Conservation (phyloP, 2,797 vertebrate genomes). For the Chrosomus eos region DNA sequence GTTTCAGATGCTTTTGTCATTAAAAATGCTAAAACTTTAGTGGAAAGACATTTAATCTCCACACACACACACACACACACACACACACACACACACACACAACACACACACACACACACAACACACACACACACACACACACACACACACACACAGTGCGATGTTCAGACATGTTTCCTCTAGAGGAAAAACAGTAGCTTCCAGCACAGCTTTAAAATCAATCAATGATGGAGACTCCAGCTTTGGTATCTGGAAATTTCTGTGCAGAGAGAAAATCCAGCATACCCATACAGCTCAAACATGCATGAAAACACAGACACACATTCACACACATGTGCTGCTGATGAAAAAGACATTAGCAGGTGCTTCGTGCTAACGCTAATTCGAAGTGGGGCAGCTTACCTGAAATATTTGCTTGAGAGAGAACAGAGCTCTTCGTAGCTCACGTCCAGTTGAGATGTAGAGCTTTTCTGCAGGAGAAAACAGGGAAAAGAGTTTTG, state of each 20-base stretch:
- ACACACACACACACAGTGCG: slow-evolving; percentile 11
- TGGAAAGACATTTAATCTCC: slow-evolving; percentile 34
- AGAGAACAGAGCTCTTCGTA: slow-evolving; percentile 95
- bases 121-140: not conserved
- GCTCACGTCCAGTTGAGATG: slow-evolving; percentile 91
- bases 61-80: too few species aligned
- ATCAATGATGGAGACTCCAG: slow-evolving; percentile 67
- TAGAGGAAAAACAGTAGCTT: slow-evolving; percentile 56
- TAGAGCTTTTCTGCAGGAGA: slow-evolving; percentile 90
- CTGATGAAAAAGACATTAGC: slow-evolving; percentile 31
- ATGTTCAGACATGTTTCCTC: slow-evolving; percentile 34
- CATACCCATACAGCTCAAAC: slow-evolving; percentile 24
- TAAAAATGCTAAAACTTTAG: slow-evolving; percentile 4
- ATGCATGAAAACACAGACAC: slow-evolving; percentile 27
- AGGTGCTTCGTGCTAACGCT: not conserved
- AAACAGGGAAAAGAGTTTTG: slow-evolving; percentile 58
- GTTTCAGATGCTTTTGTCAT: slow-evolving; percentile 41
- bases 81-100: not conserved
- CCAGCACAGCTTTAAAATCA: slow-evolving; percentile 67
- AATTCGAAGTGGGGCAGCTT: slow-evolving; percentile 57
- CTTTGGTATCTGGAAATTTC: slow-evolving; percentile 34
- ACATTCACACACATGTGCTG: slow-evolving; percentile 3
- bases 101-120: not conserved
- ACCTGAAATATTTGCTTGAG: slow-evolving; percentile 99
- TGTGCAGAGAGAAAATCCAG: slow-evolving; percentile 20